These are phyloP conservation scores for Eupithecia inturbata DNA, from an alignment of 2,888 invertebrate species.

Conservation along the genomic window DNA sequence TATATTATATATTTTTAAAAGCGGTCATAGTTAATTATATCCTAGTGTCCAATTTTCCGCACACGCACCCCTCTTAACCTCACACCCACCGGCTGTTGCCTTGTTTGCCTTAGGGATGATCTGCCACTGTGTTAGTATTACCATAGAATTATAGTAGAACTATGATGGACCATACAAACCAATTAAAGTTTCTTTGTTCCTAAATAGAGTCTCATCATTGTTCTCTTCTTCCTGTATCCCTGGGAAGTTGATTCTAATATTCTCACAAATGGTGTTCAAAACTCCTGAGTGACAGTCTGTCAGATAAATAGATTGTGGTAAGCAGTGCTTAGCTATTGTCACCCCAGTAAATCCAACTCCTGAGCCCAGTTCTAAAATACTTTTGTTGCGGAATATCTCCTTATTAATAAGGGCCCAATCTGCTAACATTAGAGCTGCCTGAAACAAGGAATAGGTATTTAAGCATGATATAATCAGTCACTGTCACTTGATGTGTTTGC, in stretches of 20 bases:
- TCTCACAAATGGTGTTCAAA: slow-evolving; percentile 85
- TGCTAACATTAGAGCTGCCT: slow-evolving; percentile 88
- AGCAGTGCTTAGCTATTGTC: slow-evolving; percentile 82
- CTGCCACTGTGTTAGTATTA: background rate
- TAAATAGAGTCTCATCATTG: slow-evolving; percentile 45
- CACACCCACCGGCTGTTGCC: no score
- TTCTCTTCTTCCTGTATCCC: slow-evolving; percentile 38
- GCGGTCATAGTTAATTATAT: no score
- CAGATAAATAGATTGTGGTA: slow-evolving; percentile 82
- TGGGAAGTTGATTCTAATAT: slow-evolving; percentile 85
- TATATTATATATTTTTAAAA: no score
- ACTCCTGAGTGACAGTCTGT: slow-evolving; percentile 89
- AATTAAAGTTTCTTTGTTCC: slow-evolving; percentile 46
- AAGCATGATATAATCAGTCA: background rate
- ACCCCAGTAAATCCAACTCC: slow-evolving; percentile 91
- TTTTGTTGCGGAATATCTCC: slow-evolving; percentile 79
- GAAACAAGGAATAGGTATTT: slow-evolving; percentile 45
- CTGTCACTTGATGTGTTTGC: no score
- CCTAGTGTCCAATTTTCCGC: no score
- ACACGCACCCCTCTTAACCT: no score
- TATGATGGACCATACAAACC: slow-evolving; percentile 47
- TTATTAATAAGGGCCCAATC: slow-evolving; percentile 87
- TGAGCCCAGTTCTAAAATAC: slow-evolving; percentile 89
- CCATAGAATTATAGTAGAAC: background rate
- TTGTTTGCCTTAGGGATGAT: no score